Conservation (phyloP, 2,888 invertebrate species). For the Proisotoma minuta region DNA sequence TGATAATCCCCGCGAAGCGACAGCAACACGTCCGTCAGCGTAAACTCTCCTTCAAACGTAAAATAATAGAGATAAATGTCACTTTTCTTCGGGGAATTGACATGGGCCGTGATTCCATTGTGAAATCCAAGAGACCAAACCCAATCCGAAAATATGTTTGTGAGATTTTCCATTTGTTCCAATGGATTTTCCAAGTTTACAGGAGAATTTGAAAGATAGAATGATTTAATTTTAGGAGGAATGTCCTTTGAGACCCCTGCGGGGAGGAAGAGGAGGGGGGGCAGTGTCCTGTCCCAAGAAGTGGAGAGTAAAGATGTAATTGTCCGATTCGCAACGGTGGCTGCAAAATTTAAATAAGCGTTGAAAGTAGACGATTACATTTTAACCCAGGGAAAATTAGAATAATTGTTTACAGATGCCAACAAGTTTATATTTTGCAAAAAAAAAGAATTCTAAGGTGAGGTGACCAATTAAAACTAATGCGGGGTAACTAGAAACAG, state of each 20-base stretch:
- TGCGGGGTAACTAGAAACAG: no score
- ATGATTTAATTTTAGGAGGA: neutral
- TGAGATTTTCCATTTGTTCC: neutral
- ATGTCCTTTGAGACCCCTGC: neutral
- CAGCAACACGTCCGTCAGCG: neutral
- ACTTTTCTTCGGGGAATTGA: neutral
- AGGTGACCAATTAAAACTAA: no score
- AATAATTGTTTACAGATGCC: no score
- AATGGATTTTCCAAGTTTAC: neutral
- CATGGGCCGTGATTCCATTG: neutral
- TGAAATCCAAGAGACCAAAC: neutral
- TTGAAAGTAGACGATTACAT: no score
- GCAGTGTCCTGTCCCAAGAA: neutral
- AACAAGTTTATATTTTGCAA: no score
- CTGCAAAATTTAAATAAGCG: no score
- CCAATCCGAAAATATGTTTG: neutral
- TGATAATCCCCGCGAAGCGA: neutral
- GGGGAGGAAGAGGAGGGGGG: neutral
- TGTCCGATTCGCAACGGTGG: neutral
- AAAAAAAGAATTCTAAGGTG: no score
- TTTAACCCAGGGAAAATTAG: no score
- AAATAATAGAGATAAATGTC: neutral
- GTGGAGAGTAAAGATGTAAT: neutral
- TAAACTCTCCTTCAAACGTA: neutral
- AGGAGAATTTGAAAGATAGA: neutral